Percentiles rank a stretch among this genome's conserved stretches.
Evolutionary conservation across 1,140 invertebrate species (phyloP).

Genomic region (Drosophila tropicalis): DNA sequence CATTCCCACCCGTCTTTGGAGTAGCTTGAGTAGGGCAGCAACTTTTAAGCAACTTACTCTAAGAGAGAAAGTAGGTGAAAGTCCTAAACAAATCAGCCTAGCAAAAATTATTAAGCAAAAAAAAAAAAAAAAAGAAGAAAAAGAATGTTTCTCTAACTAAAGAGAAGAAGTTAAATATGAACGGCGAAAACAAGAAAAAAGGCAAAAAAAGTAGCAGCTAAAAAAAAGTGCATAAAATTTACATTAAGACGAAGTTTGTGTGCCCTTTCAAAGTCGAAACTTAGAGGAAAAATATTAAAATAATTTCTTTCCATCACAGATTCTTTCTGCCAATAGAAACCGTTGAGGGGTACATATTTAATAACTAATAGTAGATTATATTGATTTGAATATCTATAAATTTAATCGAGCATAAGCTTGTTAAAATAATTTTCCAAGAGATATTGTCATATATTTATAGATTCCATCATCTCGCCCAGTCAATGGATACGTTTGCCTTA

Average conservation of each 20-base stretch:
- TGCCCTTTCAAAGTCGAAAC: neutral
- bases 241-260: neutral
- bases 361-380: too few species aligned
- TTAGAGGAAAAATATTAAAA: neutral
- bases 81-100: slow-evolving; percentile 70
- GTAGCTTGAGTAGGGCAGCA: slow-evolving; percentile 10
- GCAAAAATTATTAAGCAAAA: slow-evolving; percentile 40
- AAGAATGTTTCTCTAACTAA: slow-evolving; percentile 4
- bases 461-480: too few species aligned
- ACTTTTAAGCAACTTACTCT: slow-evolving; percentile 58
- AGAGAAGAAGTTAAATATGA: slow-evolving; percentile 51
- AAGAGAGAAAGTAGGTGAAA: slow-evolving; percentile 64
- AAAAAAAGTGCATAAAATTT: neutral
- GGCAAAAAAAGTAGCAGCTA: slow-evolving; percentile 7
- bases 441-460: too few species aligned
- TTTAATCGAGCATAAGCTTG: too few species aligned
- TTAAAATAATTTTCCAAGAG: too few species aligned
- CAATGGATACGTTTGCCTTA: too few species aligned
- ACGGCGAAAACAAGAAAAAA: slow-evolving; percentile 27
- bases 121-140: slow-evolving; percentile 22
- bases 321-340: too few species aligned
- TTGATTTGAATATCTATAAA: too few species aligned
- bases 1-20: slow-evolving; percentile 1
- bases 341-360: too few species aligned
- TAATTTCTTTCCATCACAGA: too few species aligned